Conservation (phyloP, 1,140 invertebrate species). For the Pollicipes pollicipes region DNA sequence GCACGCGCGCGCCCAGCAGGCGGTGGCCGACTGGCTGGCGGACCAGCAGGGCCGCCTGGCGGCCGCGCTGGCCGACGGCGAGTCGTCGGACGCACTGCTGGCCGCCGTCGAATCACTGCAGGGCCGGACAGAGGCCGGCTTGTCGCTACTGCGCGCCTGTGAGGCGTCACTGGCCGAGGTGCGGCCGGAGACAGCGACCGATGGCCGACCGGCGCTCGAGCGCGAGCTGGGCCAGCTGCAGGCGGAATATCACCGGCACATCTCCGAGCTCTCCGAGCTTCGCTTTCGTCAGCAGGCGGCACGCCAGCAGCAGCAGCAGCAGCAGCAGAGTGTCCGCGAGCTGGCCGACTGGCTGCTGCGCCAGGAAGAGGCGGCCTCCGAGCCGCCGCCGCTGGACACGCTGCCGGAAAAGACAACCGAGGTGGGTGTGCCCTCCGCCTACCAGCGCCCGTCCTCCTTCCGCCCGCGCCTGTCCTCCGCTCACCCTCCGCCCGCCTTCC, state of each 20-base stretch:
- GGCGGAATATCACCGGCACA: conserved; percentile 49
- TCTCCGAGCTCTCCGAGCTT: conserved; percentile 13
- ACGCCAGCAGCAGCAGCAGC: not conserved
- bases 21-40: conserved; percentile 58
- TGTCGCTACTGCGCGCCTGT: conserved; percentile 48
- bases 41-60: conserved; percentile 51
- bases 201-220: conserved; percentile 52
- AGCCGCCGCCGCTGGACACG: conserved; percentile 1
- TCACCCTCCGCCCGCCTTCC: too few species aligned
- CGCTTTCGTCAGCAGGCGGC: not conserved
- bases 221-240: conserved; percentile 48
- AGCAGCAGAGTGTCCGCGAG: not conserved
- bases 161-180: conserved; percentile 50
- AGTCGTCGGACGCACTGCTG: conserved; percentile 52
- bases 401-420: not conserved
- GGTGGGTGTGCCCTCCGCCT: not conserved
- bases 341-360: conserved; percentile 4
- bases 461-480: too few species aligned
- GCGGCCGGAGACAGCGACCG: conserved; percentile 53
- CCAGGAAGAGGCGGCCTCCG: not conserved
- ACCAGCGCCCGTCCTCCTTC: too few species aligned
- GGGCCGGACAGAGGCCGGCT: conserved; percentile 48
- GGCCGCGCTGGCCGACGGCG: conserved; percentile 46
- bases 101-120: conserved; percentile 53
- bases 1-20: conserved; percentile 52